Base-by-base conservation (phyloP, 1,140 invertebrate species). In the Panagrolaimus sp. region DNA sequence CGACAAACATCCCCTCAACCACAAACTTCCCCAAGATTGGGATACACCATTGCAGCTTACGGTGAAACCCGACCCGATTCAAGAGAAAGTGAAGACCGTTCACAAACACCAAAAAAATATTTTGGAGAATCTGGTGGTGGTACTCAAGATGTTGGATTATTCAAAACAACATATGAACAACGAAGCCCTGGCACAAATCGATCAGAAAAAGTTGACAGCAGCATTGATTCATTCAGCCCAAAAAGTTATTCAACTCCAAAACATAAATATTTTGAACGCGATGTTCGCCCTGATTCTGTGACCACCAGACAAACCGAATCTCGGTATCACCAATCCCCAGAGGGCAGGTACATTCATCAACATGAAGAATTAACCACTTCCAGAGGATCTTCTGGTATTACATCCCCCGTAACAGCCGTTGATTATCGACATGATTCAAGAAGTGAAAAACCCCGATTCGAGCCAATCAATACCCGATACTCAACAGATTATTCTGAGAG, bases 31-130 rank as follows among this genome's bases (percentile, higher is more conserved):
- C 44, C 48, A 0, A 15, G 21, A 8, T 44, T 81, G n/a, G 79
- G 79, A n/a, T 81, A 78, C 47, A 78, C 76, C 10, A 77, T 82
- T 45, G 75, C 78, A 15, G 68, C 82, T 32, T 73, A 77, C 46
- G 74, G 70, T 24, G 55, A 80, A 43, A 62, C 14, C 10, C 9
- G 45, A 10, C 63, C 55, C 1, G 45, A 70, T 6, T 67, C 68
- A 52, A 17, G 65, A 24, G 26, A 14, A 9, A 21, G 21, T n/a
- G 21, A 26, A 6, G 52, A 58, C 2, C 52, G 43, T 1, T 62
- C 67, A 12, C 5, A 26, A 9, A 1, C 43, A 26, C 21, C 68
- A 0, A 24, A 26, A 38, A 67, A 55, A n/a, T 67, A 70, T 32
- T 70, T 70, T 58, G 68, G 68, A 9, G 68, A 70, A 47, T 17